A percentile compares a stretch with the other conserved stretches of the same genome.
These are phyloP conservation scores for Eumeta japonica DNA, from an alignment of 1,140 invertebrate species.

Conservation along the genomic window DNA sequence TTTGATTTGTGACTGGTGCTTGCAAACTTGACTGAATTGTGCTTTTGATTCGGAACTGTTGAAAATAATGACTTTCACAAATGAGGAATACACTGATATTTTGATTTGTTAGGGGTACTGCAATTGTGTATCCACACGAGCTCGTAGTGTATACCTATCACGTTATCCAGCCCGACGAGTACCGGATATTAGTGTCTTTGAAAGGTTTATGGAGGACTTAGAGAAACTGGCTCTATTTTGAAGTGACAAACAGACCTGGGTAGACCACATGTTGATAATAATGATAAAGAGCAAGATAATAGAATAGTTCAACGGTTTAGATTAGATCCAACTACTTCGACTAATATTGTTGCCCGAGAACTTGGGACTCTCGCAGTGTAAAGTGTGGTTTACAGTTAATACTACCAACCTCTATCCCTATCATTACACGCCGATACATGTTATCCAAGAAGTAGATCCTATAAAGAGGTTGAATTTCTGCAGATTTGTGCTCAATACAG, in stretches of 20 bases:
- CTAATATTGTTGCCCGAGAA: constrained; percentile 15
- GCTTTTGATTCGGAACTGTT: too few species aligned
- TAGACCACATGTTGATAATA: constrained; percentile 11
- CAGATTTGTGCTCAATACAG: constrained; percentile 14
- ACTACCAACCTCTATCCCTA: constrained; percentile 10
- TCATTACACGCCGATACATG: constrained; percentile 12
- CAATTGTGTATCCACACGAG: constrained; percentile 10
- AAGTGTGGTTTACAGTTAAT: constrained; percentile 13
- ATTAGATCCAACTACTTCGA: constrained; percentile 9
- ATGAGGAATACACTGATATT: constrained; percentile 11
- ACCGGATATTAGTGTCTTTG: constrained; percentile 11
- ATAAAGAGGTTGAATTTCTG: constrained; percentile 14
- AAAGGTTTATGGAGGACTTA: constrained; percentile 13
- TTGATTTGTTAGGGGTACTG: constrained; percentile 13
- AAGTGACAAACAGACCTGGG: constrained; percentile 13
- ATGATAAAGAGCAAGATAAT: constrained; percentile 10
- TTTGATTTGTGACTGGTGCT: constrained; percentile 7
- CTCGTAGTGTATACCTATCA: constrained; percentile 12
- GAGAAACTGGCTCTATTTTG: constrained; percentile 16
- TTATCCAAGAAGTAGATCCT: constrained; percentile 15
- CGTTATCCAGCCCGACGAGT: constrained; percentile 10
- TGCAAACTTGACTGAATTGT: constrained; percentile 13
- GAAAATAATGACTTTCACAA: too few species aligned
- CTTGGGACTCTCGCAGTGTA: constrained; percentile 14
- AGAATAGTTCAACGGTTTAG: constrained; percentile 11